A percentile compares a stretch with the other conserved stretches of the same genome.
Conservation (phyloP, 53 echinoderm and acorn worm species). For the Echinarachnius parma region DNA sequence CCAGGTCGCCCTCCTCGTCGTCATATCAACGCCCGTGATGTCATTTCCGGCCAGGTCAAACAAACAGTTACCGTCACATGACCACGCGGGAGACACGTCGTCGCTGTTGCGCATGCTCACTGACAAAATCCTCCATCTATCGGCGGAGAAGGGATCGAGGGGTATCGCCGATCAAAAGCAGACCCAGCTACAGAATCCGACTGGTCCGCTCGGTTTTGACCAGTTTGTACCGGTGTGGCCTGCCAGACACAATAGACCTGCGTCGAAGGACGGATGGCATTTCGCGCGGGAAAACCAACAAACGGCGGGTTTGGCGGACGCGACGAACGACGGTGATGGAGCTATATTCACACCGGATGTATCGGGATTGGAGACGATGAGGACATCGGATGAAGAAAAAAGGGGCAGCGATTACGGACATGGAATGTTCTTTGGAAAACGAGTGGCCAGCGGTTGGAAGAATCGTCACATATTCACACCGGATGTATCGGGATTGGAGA, state of each 20-base stretch:
- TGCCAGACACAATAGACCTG: background rate
- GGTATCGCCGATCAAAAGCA: slow-evolving; percentile 1
- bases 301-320: background rate
- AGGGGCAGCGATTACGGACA: slow-evolving; percentile 34
- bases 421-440: slow-evolving; percentile 37
- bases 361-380: slow-evolving; percentile 4
- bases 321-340: slow-evolving; percentile 26
- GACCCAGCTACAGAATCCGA: background rate
- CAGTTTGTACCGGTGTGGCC: slow-evolving; percentile 19
- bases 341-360: slow-evolving; percentile 1
- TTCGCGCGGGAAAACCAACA: background rate
- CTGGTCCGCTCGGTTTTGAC: slow-evolving; percentile 1
- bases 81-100: slow-evolving; percentile 6
- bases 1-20: slow-evolving; percentile 34
- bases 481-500: background rate
- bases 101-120: slow-evolving; percentile 37
- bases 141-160: slow-evolving; percentile 4
- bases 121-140: slow-evolving; percentile 21
- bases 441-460: background rate
- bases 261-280: slow-evolving; percentile 15
- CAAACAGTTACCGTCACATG: slow-evolving; percentile 36
- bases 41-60: slow-evolving; percentile 32
- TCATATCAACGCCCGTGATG: slow-evolving; percentile 34
- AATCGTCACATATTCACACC: background rate
- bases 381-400: slow-evolving; percentile 17